These are phyloP conservation scores for Andrena fulva DNA, from an alignment of 2,888 invertebrate species.

Conservation along the genomic window DNA sequence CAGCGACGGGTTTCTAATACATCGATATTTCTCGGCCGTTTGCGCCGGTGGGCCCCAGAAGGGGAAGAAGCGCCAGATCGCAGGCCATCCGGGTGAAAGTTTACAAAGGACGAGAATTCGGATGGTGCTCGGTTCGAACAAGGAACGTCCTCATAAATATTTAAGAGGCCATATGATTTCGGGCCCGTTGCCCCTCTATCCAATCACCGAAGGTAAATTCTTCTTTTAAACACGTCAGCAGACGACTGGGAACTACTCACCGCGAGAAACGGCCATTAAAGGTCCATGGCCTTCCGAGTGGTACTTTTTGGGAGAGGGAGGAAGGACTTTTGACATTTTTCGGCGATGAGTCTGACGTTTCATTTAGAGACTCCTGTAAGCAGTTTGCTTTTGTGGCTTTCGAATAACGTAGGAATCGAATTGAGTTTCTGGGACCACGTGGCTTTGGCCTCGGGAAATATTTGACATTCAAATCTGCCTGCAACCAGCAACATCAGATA, in stretches of 20 bases:
- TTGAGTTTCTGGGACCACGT: no score
- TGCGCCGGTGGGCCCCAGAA: not conserved
- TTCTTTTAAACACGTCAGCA: not conserved
- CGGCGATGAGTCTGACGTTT: no score
- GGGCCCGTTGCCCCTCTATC: conserved; percentile 16
- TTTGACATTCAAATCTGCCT: no score
- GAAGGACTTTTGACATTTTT: no score
- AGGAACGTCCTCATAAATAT: conserved; percentile 66
- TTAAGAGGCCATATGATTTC: conserved; percentile 50
- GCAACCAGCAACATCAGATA: no score
- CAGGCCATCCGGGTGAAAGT: conserved; percentile 63
- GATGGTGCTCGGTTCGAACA: conserved; percentile 45
- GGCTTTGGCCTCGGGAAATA: no score
- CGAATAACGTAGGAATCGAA: no score
- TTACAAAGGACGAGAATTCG: conserved; percentile 70
- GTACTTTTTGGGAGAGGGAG: not conserved
- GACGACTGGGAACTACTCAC: not conserved
- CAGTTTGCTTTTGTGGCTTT: no score
- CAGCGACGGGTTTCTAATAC: conserved; percentile 31
- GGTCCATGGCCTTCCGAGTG: not conserved
- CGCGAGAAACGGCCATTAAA: not conserved
- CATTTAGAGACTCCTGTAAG: no score
- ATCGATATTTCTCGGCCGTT: conserved; percentile 14
- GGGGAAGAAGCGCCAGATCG: conserved; percentile 9
- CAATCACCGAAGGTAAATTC: not conserved